These are phyloP conservation scores for Prunella strophiata DNA, from an alignment of 2,797 vertebrate genomes.

Conservation along the genomic window DNA sequence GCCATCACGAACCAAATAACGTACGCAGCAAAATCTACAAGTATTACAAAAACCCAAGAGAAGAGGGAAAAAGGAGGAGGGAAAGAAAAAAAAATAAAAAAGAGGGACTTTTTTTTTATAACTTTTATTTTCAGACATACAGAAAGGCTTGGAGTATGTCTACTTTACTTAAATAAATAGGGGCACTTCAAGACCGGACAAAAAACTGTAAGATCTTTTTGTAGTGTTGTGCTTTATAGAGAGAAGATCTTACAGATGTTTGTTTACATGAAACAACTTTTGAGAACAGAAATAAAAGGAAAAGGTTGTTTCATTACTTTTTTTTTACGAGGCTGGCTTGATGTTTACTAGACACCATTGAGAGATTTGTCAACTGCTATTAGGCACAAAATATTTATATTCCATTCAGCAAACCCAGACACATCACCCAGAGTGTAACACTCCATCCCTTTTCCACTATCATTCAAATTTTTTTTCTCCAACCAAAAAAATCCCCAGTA, in stretches of 20 bases:
- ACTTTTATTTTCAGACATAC: conserved; percentile 54
- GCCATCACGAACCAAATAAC: conserved; percentile 66
- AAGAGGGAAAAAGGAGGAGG: neutral
- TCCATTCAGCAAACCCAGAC: conserved; percentile 43
- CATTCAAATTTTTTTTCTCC: conserved; percentile 6
- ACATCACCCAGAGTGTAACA: conserved; percentile 42
- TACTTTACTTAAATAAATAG: conserved; percentile 79
- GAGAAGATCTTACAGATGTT: conserved; percentile 74
- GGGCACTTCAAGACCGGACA: conserved; percentile 73
- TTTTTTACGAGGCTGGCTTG: conserved; percentile 75
- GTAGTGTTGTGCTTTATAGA: conserved; percentile 84
- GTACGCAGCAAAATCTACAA: conserved; percentile 47
- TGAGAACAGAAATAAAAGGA: conserved; percentile 52
- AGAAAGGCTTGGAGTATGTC: conserved; percentile 39
- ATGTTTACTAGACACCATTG: conserved; percentile 71
- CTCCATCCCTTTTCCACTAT: conserved; percentile 61
- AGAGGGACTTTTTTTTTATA: neutral
- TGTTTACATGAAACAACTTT: conserved; percentile 56
- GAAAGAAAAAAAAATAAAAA: neutral
- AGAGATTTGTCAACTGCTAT: conserved; percentile 72
- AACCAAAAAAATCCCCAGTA: conserved; percentile 60
- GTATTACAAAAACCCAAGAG: conserved; percentile 54
- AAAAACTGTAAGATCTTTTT: conserved; percentile 73
- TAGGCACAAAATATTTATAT: conserved; percentile 64
- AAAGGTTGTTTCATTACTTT: conserved; percentile 56